Base-by-base conservation (phyloP, 2,888 invertebrate species). In the Frankliniella fusca region DNA sequence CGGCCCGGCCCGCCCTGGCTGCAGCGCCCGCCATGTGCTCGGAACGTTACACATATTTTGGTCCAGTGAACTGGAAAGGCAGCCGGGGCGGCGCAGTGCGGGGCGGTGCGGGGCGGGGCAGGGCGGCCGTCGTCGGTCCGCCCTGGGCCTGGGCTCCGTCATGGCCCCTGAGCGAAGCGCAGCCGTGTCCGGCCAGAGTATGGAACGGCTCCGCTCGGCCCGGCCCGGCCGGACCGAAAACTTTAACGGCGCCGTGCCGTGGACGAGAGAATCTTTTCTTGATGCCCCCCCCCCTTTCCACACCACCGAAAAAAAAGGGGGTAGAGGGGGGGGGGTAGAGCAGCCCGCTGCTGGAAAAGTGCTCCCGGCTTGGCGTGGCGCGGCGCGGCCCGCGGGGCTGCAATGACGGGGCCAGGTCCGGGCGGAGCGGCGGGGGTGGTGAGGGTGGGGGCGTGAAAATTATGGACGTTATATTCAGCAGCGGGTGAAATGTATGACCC, bases 1-100 rank as follows among this genome's bases (percentile, higher is more conserved):
- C 70, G 70, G 70, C 10, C 10, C 50, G 50, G 50, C 50, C 50
- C 50, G 38, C 54, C 54, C 54, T 12, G 15, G 15, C 18, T 61
- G 61, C 15, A 15, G 61, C 15, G 15, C 61, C 7, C 23, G 70
- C 70, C 70, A 76, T 76, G 70, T 76, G 70, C 27, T 76, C 70
- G 70, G 70, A 76, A 23, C 70, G 70, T 76, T 76, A 76, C 70
- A 38, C 38, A 54, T 54, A 76, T 76, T 76, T 76, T 76, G 70
- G 70, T 23, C 70, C 70, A 76, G 27, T 76, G 70, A 76, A 76
- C 70, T 76, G 70, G 70, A 76, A 76, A 76, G 23, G 23, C 23
- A 15, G 50, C 50, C 50, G 50, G 10, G 11, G 12, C 54, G 54
- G 15, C 38, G 38, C 38, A 38, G 38, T 38, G 38, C 38, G 38